These are phyloP conservation scores for Pachypsylla venusta DNA, from an alignment of 1,140 invertebrate genomes.

Conservation along the genomic window DNA sequence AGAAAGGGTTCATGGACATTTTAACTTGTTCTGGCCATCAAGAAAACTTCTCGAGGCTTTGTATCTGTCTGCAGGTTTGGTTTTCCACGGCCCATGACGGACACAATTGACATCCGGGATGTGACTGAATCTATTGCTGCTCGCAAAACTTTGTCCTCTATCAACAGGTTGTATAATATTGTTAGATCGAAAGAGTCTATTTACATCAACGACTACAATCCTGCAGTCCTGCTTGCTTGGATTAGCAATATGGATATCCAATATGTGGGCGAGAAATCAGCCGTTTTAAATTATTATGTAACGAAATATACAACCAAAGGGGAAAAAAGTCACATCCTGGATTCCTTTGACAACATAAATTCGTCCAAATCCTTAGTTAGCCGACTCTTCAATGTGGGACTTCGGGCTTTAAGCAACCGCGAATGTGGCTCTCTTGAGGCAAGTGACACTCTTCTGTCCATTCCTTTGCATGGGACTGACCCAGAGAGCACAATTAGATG, in stretches of 20 bases:
- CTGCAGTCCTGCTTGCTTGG: slow-evolving; percentile 19
- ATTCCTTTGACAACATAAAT: slow-evolving; percentile 19
- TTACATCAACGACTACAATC: slow-evolving; percentile 20
- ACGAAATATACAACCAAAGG: slow-evolving; percentile 23
- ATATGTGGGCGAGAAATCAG: slow-evolving; percentile 19
- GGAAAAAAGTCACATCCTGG: slow-evolving; percentile 19
- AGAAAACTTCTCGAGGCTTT: slow-evolving; percentile 20
- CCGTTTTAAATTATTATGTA: not conserved
- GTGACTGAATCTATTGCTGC: slow-evolving; percentile 22
- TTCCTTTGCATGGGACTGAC: slow-evolving; percentile 21
- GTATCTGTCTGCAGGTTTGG: slow-evolving; percentile 22
- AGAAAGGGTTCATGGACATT: not conserved
- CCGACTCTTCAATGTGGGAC: slow-evolving; percentile 20
- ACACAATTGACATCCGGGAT: slow-evolving; percentile 20
- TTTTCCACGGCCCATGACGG: slow-evolving; percentile 21
- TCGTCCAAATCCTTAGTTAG: slow-evolving; percentile 19
- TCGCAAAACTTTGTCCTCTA: no score
- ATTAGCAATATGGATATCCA: slow-evolving; percentile 23
- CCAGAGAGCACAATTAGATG: slow-evolving; percentile 21
- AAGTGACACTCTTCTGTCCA: no score
- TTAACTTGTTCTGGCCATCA: slow-evolving; percentile 6
- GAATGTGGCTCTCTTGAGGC: slow-evolving; percentile 22
- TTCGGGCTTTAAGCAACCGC: slow-evolving; percentile 19
- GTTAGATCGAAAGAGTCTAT: slow-evolving; percentile 19
- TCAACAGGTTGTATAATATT: not conserved